Conservation (phyloP, 2,797 vertebrate genomes). For the Cryptoblepharus egeriae region DNA sequence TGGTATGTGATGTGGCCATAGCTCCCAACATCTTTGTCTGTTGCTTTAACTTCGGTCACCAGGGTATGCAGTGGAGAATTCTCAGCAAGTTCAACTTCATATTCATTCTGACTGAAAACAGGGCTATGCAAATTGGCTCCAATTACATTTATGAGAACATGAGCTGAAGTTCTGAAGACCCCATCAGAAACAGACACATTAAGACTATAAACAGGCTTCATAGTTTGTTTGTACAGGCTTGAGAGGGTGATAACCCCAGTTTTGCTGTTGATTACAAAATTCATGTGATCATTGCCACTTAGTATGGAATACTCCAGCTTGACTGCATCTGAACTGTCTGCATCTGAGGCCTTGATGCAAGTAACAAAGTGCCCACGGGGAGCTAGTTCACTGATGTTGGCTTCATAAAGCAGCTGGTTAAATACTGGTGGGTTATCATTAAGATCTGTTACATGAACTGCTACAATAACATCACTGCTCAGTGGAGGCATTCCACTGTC, state of each 20-base stretch:
- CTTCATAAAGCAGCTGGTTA: constrained; percentile 85
- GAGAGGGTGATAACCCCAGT: constrained; percentile 89
- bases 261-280: constrained; percentile 87
- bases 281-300: constrained; percentile 91
- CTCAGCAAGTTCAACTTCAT: constrained; percentile 94
- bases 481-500: constrained; percentile 92
- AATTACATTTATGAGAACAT: constrained; percentile 83
- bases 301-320: constrained; percentile 91
- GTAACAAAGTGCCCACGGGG: constrained; percentile 90
- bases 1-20: constrained; percentile 88
- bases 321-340: constrained; percentile 85
- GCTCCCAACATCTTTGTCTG: constrained; percentile 88
- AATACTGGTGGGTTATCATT: constrained; percentile 95
- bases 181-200: constrained; percentile 94
- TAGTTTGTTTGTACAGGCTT: constrained; percentile 83
- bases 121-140: constrained; percentile 94
- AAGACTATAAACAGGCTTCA: constrained; percentile 87
- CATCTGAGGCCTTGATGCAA: constrained; percentile 91
- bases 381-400: constrained; percentile 89
- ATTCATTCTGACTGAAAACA: constrained; percentile 89
- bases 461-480: constrained; percentile 84
- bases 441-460: constrained; percentile 87
- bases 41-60: constrained; percentile 88
- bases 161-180: constrained; percentile 90
- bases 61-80: constrained; percentile 88